Percentiles rank a stretch among this genome's conserved stretches.
These are phyloP conservation scores for Erythrolamprus reginae DNA, from an alignment of 2,113 vertebrate genomes.

Conservation along the genomic window DNA sequence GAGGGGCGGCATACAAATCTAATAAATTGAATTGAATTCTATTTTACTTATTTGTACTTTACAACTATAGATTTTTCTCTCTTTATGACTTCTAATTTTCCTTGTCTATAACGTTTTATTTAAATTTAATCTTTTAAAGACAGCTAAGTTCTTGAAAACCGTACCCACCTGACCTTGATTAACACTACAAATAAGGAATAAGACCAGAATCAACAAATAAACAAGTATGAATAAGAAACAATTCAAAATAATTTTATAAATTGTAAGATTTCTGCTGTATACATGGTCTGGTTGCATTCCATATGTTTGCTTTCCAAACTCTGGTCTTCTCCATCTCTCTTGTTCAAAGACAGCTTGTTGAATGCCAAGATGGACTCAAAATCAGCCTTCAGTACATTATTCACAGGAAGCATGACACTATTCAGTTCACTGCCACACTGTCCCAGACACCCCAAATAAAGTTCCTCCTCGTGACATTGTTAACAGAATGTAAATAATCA, in stretches of 20 bases:
- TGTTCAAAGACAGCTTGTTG: conserved; percentile 43
- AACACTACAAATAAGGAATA: background rate
- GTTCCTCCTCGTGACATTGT: conserved; percentile 19
- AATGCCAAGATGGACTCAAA: conserved; percentile 36
- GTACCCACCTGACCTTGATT: background rate
- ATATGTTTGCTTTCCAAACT: conserved; percentile 12
- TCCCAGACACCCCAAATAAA: background rate
- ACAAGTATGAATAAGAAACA: conserved; percentile 36
- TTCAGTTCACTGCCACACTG: background rate
- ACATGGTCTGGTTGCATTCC: conserved; percentile 48
- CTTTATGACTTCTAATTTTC: background rate
- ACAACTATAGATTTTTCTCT: background rate
- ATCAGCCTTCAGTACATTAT: conserved; percentile 55
- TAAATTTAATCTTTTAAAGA: background rate
- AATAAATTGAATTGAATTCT: too few species aligned
- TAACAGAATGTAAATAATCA: conserved; percentile 42
- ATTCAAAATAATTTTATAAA: conserved; percentile 72
- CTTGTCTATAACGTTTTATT: background rate
- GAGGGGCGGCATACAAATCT: too few species aligned
- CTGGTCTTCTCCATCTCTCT: background rate
- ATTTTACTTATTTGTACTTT: background rate
- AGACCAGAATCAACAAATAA: background rate
- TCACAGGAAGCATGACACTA: conserved; percentile 57
- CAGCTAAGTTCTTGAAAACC: background rate
- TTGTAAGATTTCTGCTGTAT: conserved; percentile 63